These are phyloP conservation scores for Drosophila cardini DNA, from an alignment of 1,140 invertebrate genomes.

Conservation along the genomic window DNA sequence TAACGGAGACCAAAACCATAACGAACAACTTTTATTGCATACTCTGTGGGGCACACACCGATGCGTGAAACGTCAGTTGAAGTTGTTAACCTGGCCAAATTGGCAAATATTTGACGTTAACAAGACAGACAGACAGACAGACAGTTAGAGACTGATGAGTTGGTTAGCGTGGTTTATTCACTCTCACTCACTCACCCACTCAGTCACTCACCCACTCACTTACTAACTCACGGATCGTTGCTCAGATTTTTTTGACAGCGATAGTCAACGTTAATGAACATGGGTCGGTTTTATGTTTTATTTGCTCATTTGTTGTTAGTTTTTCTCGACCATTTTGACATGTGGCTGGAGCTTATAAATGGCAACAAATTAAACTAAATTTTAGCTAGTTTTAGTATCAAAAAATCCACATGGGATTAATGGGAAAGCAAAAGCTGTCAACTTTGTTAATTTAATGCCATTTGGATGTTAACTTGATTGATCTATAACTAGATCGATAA, in stretches of 20 bases:
- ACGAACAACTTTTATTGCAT: conserved; percentile 39
- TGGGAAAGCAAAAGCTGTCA: conserved; percentile 7
- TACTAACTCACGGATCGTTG: conserved; percentile 35
- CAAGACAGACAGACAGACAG: conserved; percentile 4
- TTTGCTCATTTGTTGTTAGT: not conserved
- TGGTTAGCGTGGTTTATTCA: conserved; percentile 17
- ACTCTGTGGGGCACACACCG: conserved; percentile 20
- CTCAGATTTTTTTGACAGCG: conserved; percentile 30
- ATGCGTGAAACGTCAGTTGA: conserved; percentile 10
- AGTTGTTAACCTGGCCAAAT: conserved; percentile 43
- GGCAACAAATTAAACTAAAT: not conserved
- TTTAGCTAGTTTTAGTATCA: not conserved
- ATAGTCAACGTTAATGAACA: conserved; percentile 28
- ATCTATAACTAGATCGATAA: not conserved
- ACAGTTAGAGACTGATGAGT: conserved; percentile 27
- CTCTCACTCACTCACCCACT: too few relatives aligned
- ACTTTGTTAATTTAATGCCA: not conserved
- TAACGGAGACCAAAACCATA: not conserved
- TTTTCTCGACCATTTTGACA: conserved; percentile 6
- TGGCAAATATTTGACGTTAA: conserved; percentile 39
- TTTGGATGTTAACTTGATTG: not conserved
- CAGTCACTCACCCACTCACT: too few relatives aligned
- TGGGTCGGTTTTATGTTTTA: conserved; percentile 4
- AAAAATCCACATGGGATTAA: not conserved
- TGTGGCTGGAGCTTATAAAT: not conserved